phyloP scores from a whole-genome alignment of 2,888 invertebrate genomes.

The Lasioglossum leucozonium region DNA sequence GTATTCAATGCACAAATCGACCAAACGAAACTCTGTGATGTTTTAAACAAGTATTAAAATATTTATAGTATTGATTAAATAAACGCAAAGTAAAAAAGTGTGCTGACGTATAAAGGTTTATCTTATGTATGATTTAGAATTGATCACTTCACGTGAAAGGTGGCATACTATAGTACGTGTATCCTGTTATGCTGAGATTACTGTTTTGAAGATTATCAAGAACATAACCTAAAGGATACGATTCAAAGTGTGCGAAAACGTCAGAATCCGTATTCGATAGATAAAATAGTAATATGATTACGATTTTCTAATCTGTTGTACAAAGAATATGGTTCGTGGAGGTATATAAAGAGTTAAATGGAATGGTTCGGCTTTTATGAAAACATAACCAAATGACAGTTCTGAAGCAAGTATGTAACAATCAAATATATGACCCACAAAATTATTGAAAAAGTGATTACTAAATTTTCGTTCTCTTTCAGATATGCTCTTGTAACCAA shows the following conservation, averaged over 20 bases:
- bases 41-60: conserved; percentile 22
- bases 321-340: not conserved
- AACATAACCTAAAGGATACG: conserved; percentile 62
- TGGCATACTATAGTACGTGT: conserved; percentile 25
- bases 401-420: conserved; percentile 54
- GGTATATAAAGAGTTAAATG: conserved; percentile 7
- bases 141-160: conserved; percentile 39
- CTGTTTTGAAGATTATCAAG: conserved; percentile 52
- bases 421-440: conserved; percentile 6
- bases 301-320: not conserved
- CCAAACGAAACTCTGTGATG: conserved; percentile 19
- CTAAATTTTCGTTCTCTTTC: conserved; percentile 25
- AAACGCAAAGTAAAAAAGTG: conserved; percentile 1
- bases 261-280: conserved; percentile 12
- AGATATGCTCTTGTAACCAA: conserved; percentile 30
- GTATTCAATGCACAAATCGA: conserved; percentile 21
- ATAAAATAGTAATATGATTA: conserved; percentile 14
- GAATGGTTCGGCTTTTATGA: conserved; percentile 13
- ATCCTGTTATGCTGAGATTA: conserved; percentile 58
- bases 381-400: conserved; percentile 68
- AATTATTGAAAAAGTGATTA: conserved; percentile 7
- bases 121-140: conserved; percentile 37
- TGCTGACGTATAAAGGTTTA: conserved; percentile 31
- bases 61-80: conserved; percentile 14
- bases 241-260: conserved; percentile 21